Evolutionary conservation across 2,113 vertebrate genomes (phyloP).

Genomic region (Platichthys flesus): DNA sequence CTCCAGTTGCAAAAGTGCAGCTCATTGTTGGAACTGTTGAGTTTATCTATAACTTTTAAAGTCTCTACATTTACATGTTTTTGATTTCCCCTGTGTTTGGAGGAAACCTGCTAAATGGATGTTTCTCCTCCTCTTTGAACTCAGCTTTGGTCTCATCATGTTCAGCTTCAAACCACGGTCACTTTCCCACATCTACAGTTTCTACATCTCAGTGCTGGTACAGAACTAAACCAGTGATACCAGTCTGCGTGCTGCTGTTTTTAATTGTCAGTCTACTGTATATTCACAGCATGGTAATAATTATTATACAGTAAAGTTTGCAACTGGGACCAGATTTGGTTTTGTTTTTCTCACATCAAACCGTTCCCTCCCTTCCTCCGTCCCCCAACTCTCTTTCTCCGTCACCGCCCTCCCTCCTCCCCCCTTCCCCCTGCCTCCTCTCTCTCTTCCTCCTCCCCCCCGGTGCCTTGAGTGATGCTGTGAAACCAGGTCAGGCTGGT

Average conservation of each 20-base stretch:
- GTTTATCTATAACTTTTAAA: too few species aligned
- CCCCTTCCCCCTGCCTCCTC: background rate
- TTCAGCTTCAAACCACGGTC: too few species aligned
- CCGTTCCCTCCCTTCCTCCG: background rate
- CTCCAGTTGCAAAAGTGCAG: too few species aligned
- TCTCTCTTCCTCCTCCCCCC: constrained; percentile 6
- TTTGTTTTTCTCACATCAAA: constrained; percentile 52
- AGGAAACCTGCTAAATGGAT: too few species aligned
- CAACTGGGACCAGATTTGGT: constrained; percentile 35
- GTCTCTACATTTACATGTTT: too few species aligned
- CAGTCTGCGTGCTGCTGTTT: background rate
- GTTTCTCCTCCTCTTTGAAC: too few species aligned
- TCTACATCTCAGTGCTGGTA: background rate
- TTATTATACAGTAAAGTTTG: constrained; percentile 6
- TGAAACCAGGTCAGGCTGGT: constrained; percentile 72
- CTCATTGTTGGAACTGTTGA: too few species aligned
- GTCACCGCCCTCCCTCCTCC: constrained; percentile 9
- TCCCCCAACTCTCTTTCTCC: constrained; percentile 20
- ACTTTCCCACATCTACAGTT: background rate
- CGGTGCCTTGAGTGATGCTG: constrained; percentile 44
- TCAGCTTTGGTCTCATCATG: too few species aligned
- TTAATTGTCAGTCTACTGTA: background rate
- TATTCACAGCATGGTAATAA: background rate
- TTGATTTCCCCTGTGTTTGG: too few species aligned
- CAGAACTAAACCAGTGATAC: too few species aligned